Conservation (phyloP, 2,113 vertebrate species). For the Etia nguti region DNA sequence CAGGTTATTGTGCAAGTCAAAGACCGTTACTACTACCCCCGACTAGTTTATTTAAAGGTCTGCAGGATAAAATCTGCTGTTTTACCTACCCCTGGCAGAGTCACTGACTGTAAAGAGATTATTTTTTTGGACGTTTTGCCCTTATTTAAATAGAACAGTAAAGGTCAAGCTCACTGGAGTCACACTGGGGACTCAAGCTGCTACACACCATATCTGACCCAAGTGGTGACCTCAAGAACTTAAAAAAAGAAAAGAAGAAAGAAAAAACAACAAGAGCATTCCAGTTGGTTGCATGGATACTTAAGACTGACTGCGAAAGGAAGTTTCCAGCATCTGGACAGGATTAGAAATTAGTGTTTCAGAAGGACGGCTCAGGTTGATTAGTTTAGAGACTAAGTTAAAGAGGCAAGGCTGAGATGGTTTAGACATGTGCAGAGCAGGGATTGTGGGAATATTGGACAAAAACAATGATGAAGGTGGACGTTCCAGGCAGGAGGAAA, state of each 20-base stretch:
- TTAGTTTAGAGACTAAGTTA: background rate
- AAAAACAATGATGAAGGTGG: background rate
- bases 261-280: background rate
- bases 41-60: background rate
- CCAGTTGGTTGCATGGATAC: background rate
- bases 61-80: background rate
- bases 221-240: background rate
- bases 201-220: background rate
- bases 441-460: background rate
- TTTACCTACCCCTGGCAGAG: background rate
- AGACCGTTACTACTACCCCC: background rate
- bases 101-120: background rate
- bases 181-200: background rate
- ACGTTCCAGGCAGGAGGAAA: background rate
- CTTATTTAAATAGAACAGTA: background rate
- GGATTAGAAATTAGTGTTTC: background rate
- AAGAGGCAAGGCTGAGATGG: background rate
- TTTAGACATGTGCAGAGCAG: background rate
- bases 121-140: background rate
- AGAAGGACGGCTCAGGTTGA: background rate
- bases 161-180: background rate
- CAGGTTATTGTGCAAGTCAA: constrained; percentile 8
- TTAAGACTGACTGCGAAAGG: background rate
- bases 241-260: background rate
- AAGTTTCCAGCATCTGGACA: background rate